Percentiles rank a stretch among this genome's conserved stretches.
Conservation (phyloP, 2,888 invertebrate genomes). For the Omphaloscelis lunosa region DNA sequence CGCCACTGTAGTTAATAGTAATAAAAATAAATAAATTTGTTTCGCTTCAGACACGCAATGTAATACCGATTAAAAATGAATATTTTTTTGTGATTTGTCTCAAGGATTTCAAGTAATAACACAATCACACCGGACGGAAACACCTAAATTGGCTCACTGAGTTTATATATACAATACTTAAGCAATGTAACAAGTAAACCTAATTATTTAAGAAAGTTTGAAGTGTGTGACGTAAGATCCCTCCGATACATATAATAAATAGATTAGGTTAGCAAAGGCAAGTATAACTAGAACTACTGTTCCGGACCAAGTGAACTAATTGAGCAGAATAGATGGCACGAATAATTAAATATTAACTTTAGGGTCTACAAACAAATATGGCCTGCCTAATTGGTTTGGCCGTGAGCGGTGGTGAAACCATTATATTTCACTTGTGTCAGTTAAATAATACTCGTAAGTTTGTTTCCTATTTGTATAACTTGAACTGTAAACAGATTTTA, state of each 20-base stretch:
- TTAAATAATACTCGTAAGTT: slow-evolving; percentile 21
- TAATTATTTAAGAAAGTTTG: slow-evolving; percentile 35
- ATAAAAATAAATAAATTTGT: slow-evolving; percentile 46
- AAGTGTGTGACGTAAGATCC: slow-evolving; percentile 28
- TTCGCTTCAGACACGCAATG: slow-evolving; percentile 56
- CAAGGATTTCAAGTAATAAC: slow-evolving; percentile 51
- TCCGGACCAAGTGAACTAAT: slow-evolving; percentile 53
- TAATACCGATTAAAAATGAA: slow-evolving; percentile 18
- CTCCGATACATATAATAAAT: slow-evolving; percentile 39
- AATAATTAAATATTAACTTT: slow-evolving; percentile 66
- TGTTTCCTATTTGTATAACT: slow-evolving; percentile 34
- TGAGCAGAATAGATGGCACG: slow-evolving; percentile 58
- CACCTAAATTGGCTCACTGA: background rate
- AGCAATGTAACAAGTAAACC: slow-evolving; percentile 12
- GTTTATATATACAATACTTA: slow-evolving; percentile 5
- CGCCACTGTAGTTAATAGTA: slow-evolving; percentile 24
- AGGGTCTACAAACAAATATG: slow-evolving; percentile 54
- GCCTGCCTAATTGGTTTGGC: slow-evolving; percentile 42
- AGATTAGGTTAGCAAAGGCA: slow-evolving; percentile 36
- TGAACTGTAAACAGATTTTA: slow-evolving; percentile 24
- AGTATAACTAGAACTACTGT: slow-evolving; percentile 44
- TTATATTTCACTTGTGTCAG: slow-evolving; percentile 21
- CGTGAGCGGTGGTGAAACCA: slow-evolving; percentile 6
- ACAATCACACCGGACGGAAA: slow-evolving; percentile 11
- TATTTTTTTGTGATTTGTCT: slow-evolving; percentile 29